Evolutionary conservation across 2,797 vertebrate species (phyloP).

Genomic region (Acipenser transmontanus): DNA sequence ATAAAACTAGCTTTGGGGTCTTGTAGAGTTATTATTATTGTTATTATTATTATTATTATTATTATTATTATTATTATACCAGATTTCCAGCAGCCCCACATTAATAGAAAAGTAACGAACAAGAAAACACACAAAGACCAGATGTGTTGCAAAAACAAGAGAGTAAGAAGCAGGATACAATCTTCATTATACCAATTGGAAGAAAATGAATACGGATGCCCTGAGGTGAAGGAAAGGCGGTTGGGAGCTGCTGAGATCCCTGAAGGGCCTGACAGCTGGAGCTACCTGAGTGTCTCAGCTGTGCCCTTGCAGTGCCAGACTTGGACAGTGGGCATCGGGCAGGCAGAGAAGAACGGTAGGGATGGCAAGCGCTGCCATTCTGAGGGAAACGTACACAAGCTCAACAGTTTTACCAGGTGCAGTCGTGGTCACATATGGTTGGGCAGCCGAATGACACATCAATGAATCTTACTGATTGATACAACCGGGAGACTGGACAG

Average conservation of each 20-base stretch:
- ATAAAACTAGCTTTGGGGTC: no score
- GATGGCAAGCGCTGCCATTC: background rate
- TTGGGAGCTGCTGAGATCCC: conserved; percentile 66
- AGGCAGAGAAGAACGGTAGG: background rate
- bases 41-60: background rate
- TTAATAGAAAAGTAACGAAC: no score
- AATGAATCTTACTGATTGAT: conserved; percentile 17
- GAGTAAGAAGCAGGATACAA: no score
- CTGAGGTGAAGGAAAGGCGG: conserved; percentile 42
- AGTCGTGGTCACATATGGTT: conserved; percentile 10
- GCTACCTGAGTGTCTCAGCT: conserved; percentile 52
- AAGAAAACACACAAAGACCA: no score
- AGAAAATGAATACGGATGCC: conserved; percentile 77
- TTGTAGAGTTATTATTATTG: no score
- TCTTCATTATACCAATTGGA: conserved; percentile 67
- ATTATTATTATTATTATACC: background rate
- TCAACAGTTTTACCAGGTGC: conserved; percentile 9
- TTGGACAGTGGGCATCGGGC: conserved; percentile 33
- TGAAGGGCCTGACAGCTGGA: conserved; percentile 62
- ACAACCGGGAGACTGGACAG: conserved; percentile 6
- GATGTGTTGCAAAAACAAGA: no score
- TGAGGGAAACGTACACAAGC: background rate
- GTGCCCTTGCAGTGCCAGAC: conserved; percentile 37
- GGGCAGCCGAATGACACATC: conserved; percentile 3
- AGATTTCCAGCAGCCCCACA: no score